Evolutionary conservation across 2,797 vertebrate genomes (phyloP), one percentile per base, ranked within the genome.

Genomic region (Falco rusticolus): DNA sequence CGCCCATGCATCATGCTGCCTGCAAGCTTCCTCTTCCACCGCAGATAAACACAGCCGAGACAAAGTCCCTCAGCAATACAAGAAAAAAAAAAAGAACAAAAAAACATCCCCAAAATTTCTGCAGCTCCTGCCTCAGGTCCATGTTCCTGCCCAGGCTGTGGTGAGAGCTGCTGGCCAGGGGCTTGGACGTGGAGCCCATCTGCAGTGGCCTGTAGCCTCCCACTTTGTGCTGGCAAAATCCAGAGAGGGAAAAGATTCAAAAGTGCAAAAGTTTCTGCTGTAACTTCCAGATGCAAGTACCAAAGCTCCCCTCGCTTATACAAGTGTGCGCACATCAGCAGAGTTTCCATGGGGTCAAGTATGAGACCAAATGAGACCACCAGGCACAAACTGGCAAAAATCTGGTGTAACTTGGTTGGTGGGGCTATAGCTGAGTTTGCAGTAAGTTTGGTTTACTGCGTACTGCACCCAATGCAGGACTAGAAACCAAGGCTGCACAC

Each of bases 1-100:
- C 28, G 95, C 96, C 97, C 96, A 97, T 97, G 97, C 94, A 84
- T 89, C 87, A 96, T 89, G 54, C 94, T 97, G 96, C 96, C 97
- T 96, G 95, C 89, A 76, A 95, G 92, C 94, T 97, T 97, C 97
- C 97, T 96, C 94, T 98, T 96, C 97, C 97, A 96, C 95, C 85
- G 70, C 89, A 97, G 98, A 98, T 98, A 98, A 98, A 97, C 84
- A 78, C 15, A 12, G 87, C 89, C 4, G 75, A 96, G 86, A 85
- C 72, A 83, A 97, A 85, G 75, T 86, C 65, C 89, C 84, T 95
- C 95, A 96, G 72, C 87, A 94, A 90, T 47, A 94, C 71, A 59
- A 81, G 48, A 4, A 31, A 61, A 7, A 16, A 39, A 50, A 47
- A 45, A 60, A 14, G 3, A 41, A 53, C 21, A 13, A 24, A 34